These are phyloP conservation scores for Latrodectus geometricus DNA, from an alignment of 1,140 invertebrate genomes.

Conservation along the genomic window DNA sequence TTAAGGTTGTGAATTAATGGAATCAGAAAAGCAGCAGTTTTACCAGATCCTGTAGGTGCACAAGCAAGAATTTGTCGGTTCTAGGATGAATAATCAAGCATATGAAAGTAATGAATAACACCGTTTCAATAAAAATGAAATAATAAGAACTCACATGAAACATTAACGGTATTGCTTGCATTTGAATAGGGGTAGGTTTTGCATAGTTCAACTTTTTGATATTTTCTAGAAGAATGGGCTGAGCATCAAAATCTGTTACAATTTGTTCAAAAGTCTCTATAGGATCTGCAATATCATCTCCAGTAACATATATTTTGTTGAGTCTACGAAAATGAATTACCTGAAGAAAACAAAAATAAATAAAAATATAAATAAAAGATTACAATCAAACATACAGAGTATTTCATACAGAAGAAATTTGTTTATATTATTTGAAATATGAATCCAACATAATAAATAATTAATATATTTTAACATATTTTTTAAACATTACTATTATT, in stretches of 20 bases:
- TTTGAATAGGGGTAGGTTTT: constrained; percentile 91
- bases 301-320: constrained; percentile 81
- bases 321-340: constrained; percentile 80
- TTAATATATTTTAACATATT: no score
- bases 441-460: no score
- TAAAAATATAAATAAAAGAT: no score
- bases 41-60: constrained; percentile 92
- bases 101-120: not conserved
- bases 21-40: constrained; percentile 87
- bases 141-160: constrained; percentile 70
- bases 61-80: constrained; percentile 88
- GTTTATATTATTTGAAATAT: no score
- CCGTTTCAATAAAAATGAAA: not conserved
- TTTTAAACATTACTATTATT: no score
- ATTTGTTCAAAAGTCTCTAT: constrained; percentile 79
- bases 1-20: constrained; percentile 79
- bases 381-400: no score
- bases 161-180: constrained; percentile 92
- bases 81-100: constrained; percentile 69
- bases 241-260: constrained; percentile 72
- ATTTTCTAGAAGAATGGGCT: constrained; percentile 78
- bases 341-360: constrained; percentile 70
- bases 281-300: constrained; percentile 81
- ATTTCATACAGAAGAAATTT: no score
- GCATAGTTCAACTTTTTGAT: constrained; percentile 80